Conservation (phyloP, 2,888 invertebrate species). For the Cerastoderma edule region DNA sequence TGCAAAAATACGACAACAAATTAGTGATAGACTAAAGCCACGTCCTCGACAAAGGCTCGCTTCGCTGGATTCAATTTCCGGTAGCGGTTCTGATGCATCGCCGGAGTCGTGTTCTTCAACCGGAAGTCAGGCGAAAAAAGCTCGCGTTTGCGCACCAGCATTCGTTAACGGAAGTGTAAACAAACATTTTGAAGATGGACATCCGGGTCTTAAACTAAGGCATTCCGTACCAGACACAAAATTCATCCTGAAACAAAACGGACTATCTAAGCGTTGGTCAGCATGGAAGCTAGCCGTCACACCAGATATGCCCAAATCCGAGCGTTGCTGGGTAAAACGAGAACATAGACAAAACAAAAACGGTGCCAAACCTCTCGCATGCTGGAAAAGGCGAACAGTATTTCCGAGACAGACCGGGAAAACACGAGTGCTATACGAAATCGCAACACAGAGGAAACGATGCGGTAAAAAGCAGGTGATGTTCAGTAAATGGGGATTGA, state of each 20-base stretch:
- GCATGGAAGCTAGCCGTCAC: conserved; percentile 65
- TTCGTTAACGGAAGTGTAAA: too few relatives aligned
- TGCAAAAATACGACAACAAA: too few relatives aligned
- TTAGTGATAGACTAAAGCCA: too few relatives aligned
- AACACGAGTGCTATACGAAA: conserved; percentile 59
- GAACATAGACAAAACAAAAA: not conserved
- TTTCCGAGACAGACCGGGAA: conserved; percentile 25
- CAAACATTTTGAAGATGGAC: too few relatives aligned
- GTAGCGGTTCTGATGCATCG: too few relatives aligned
- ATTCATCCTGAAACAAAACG: conserved; percentile 60
- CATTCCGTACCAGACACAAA: conserved; percentile 65
- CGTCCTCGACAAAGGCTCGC: too few relatives aligned
- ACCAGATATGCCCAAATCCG: conserved; percentile 3
- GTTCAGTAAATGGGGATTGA: conserved; percentile 47
- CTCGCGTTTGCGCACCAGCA: too few relatives aligned
- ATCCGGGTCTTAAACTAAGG: too few relatives aligned
- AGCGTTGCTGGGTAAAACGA: conserved; percentile 19
- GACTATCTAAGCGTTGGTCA: conserved; percentile 61
- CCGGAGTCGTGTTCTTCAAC: too few relatives aligned
- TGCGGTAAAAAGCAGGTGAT: conserved; percentile 62
- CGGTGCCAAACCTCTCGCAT: conserved; percentile 2
- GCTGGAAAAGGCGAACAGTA: conserved; percentile 29
- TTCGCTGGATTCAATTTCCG: too few relatives aligned
- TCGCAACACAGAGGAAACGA: conserved; percentile 63
- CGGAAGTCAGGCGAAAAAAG: too few relatives aligned